Percentiles rank a stretch among this genome's conserved stretches.
These are phyloP conservation scores for Protomyctophum bolini DNA, from an alignment of 2,113 vertebrate species.

Conservation along the genomic window DNA sequence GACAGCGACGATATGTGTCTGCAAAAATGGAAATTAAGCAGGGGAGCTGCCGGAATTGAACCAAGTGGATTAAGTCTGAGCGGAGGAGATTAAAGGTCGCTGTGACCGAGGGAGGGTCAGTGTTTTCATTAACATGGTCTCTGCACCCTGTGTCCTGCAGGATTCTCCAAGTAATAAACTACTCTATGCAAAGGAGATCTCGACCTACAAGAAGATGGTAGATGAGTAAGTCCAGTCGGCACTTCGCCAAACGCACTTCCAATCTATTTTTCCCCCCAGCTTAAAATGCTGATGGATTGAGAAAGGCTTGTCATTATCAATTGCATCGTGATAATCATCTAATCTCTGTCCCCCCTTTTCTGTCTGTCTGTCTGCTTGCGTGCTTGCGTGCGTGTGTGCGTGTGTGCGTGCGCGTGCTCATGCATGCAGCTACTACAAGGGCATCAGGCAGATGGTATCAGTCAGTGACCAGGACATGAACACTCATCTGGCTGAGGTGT, in stretches of 20 bases:
- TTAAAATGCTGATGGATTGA: conserved; percentile 15
- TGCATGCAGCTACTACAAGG: conserved; percentile 90
- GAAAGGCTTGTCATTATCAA: conserved; percentile 8
- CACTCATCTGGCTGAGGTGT: conserved; percentile 97
- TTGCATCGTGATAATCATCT: conserved; percentile 6
- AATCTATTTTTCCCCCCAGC: not conserved
- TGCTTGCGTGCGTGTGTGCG: conserved; percentile 8
- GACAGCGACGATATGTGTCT: too few species aligned
- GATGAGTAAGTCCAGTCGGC: conserved; percentile 89
- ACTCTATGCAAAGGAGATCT: conserved; percentile 98
- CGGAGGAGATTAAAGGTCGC: conserved; percentile 1
- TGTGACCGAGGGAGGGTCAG: not conserved
- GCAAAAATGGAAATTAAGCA: too few species aligned
- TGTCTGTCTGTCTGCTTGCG: conserved; percentile 1
- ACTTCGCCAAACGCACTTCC: not conserved
- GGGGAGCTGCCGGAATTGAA: not conserved
- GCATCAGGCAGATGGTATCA: conserved; percentile 93
- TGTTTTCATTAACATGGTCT: conserved; percentile 1
- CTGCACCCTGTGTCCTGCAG: conserved; percentile 64
- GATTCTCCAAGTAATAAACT: conserved; percentile 99
- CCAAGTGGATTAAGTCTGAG: conserved; percentile 10
- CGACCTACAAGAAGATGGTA: conserved; percentile 98
- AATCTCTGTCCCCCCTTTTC: not conserved
- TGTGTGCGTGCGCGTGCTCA: conserved; percentile 24
- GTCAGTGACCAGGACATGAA: conserved; percentile 99